Base-by-base conservation (phyloP, 1,140 invertebrate species). In the Pseudoatta argentina region DNA sequence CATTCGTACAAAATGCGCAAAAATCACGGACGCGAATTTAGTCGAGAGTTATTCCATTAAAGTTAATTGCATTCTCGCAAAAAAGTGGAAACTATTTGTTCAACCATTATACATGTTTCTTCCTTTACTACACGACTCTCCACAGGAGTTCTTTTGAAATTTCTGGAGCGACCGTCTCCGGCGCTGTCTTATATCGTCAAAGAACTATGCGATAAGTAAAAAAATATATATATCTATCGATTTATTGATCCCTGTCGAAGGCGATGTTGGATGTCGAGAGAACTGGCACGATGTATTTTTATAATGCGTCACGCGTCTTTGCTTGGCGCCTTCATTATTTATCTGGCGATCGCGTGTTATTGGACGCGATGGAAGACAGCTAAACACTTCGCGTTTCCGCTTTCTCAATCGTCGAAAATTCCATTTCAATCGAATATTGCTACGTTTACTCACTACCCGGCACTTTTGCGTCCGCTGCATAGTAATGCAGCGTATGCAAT, bases 1-100 rank as follows among this genome's bases (percentile, higher is more conserved):
- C 3, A 34, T 21, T n/a, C 6, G 12, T 66, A 6, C 77, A 14
- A 67, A 67, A 34, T 24, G 39, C 39, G 1, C 24, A 61, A 83
- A 48, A 61, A 48, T 83, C 39, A 55, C 14, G 18, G 24, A 18
- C 48, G 8, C 55, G 27, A 48, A 63, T 83, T 59, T 10, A 73
- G 18, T 61, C 67, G 16, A 55, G 44, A 83, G 27, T 83, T 75
- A 83, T 83, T 57, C 79, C 69, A 51, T 75, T 73, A 75, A 83
- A 44, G 69, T 75, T 75, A 75, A 75, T 75, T 63, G 39, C 39
- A 30, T 83, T 75, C 44, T 34, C 55, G 24, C 69, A 73, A 61
- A 63, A 34, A 63, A 39, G 8, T 21, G 27, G 69, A 30, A 75
- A 63, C 27, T 48, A 63, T 83, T 83, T 83, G 39, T 27, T 48